Percentiles rank a stretch among this genome's conserved stretches.
Conservation (phyloP, 2,113 vertebrate species). For the Paedocypris sp. region DNA sequence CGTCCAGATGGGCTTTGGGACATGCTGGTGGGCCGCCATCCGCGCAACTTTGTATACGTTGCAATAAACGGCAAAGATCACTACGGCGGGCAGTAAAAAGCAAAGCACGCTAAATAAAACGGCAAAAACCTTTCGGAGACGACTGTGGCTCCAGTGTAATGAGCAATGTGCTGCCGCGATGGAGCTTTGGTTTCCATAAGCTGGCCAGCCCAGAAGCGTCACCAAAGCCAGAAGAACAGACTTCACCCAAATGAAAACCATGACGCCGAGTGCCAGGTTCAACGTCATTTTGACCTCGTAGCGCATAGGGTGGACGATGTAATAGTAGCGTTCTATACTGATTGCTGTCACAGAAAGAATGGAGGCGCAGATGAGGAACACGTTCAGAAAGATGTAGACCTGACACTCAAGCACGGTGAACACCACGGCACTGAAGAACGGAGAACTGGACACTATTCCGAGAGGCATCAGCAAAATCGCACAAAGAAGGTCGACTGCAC, state of each 20-base stretch:
- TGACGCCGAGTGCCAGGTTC: slow-evolving; percentile 59
- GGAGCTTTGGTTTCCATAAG: slow-evolving; percentile 49
- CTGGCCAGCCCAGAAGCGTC: slow-evolving; percentile 65
- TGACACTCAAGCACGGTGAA: slow-evolving; percentile 73
- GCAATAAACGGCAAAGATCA: slow-evolving; percentile 77
- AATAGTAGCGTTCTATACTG: slow-evolving; percentile 85
- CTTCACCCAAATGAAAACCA: slow-evolving; percentile 72
- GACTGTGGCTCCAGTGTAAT: slow-evolving; percentile 66
- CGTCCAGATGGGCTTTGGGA: slow-evolving; percentile 56
- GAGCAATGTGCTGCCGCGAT: slow-evolving; percentile 65
- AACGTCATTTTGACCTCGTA: slow-evolving; percentile 81
- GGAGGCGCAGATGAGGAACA: slow-evolving; percentile 76
- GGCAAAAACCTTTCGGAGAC: slow-evolving; percentile 63
- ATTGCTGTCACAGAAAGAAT: slow-evolving; percentile 82
- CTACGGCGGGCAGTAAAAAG: slow-evolving; percentile 71
- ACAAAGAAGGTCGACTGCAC: slow-evolving; percentile 77
- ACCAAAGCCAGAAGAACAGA: slow-evolving; percentile 62
- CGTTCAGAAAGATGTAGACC: slow-evolving; percentile 73
- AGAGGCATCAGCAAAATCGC: slow-evolving; percentile 83
- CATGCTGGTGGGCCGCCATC: slow-evolving; percentile 65
- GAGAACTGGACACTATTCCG: slow-evolving; percentile 73
- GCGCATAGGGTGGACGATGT: slow-evolving; percentile 82
- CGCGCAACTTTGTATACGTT: slow-evolving; percentile 81
- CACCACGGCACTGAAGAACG: slow-evolving; percentile 65
- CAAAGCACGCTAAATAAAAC: slow-evolving; percentile 70